Evolutionary conservation across 2,888 invertebrate species (phyloP).

Genomic region (Nebria brevicollis): DNA sequence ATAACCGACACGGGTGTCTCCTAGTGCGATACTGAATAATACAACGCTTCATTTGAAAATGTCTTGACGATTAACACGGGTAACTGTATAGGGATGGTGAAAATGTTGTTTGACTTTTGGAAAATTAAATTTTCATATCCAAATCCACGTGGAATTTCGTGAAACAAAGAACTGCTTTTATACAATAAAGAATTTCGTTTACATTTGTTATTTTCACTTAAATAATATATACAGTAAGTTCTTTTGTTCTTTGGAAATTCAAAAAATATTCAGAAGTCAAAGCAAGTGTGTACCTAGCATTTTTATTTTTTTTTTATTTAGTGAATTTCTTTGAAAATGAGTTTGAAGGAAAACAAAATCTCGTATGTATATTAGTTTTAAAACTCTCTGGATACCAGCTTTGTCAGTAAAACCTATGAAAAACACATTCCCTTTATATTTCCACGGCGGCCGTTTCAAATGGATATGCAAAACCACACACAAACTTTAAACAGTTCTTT

Average conservation of each 20-base stretch:
- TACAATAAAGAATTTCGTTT: background rate
- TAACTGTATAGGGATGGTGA: too few species aligned
- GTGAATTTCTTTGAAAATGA: slow-evolving; percentile 22
- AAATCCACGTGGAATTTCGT: background rate
- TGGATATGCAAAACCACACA: slow-evolving; percentile 42
- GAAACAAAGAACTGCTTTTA: background rate
- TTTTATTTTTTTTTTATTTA: background rate
- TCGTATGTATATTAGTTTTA: slow-evolving; percentile 39
- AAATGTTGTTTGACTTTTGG: background rate
- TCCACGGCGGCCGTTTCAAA: slow-evolving; percentile 35
- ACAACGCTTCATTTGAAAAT: too few species aligned
- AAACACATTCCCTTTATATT: slow-evolving; percentile 44
- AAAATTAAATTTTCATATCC: background rate
- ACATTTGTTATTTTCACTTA: background rate
- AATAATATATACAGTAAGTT: slow-evolving; percentile 3
- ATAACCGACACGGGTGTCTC: background rate
- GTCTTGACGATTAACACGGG: too few species aligned
- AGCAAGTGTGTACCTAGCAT: background rate
- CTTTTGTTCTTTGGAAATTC: slow-evolving; percentile 2
- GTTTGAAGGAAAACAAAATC: slow-evolving; percentile 40
- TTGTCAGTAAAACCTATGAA: slow-evolving; percentile 32
- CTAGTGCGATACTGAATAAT: too few species aligned
- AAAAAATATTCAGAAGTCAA: slow-evolving; percentile 10
- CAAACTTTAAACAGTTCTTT: slow-evolving; percentile 22
- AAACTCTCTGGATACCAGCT: slow-evolving; percentile 39